phyloP scores from a whole-genome alignment of 1,140 invertebrate species.

The Drosophila micromelanica region DNA sequence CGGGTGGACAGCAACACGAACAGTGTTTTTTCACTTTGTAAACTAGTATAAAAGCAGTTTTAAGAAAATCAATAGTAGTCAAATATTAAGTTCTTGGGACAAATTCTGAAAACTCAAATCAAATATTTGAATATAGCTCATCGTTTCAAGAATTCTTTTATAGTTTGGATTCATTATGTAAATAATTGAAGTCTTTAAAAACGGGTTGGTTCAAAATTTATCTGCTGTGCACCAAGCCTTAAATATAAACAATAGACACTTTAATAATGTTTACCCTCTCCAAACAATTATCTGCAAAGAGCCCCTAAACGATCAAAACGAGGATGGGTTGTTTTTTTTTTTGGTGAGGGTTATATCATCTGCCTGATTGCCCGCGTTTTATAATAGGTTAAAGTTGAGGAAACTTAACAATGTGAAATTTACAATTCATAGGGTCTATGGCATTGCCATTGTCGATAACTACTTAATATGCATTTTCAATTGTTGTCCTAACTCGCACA shows the following conservation, averaged over 20 bases:
- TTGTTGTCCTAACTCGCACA: conserved; percentile 54
- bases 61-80: too few species aligned
- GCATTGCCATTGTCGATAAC: conserved; percentile 29
- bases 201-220: background rate
- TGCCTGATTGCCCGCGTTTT: conserved; percentile 28
- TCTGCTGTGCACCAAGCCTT: too few species aligned
- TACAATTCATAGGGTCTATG: conserved; percentile 21
- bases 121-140: too few species aligned
- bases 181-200: too few species aligned
- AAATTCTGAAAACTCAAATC: too few species aligned
- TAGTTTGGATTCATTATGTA: too few species aligned
- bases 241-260: background rate
- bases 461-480: conserved; percentile 75
- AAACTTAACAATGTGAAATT: conserved; percentile 8
- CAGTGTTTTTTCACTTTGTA: too few species aligned
- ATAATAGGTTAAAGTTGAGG: conserved; percentile 36
- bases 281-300: conserved; percentile 28
- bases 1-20: too few species aligned
- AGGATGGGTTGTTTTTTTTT: conserved; percentile 28
- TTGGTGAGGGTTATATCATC: conserved; percentile 35
- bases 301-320: conserved; percentile 7
- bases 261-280: background rate
- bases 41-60: too few species aligned
- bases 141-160: too few species aligned
- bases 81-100: too few species aligned